Percentiles rank a stretch among this genome's conserved stretches.
Evolutionary conservation across 2,113 vertebrate species (phyloP).

Genomic region (Lophura nycthemera): DNA sequence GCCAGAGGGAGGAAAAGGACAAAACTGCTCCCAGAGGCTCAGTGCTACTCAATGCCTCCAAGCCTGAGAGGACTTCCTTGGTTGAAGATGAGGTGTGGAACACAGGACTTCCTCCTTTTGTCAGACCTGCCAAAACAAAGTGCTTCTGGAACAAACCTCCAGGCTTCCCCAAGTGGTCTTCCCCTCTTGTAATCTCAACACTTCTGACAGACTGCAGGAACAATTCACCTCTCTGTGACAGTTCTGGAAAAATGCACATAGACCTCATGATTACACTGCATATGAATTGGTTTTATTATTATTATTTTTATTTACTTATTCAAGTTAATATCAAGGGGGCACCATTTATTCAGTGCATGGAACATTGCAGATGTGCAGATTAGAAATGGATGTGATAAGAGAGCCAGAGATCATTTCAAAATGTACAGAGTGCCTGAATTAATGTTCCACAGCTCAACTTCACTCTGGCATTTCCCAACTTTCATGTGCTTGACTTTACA

Average conservation of each 20-base stretch:
- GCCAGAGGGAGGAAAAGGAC: not conserved
- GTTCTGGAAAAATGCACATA: not conserved
- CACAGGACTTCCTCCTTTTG: not conserved
- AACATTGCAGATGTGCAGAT: not conserved
- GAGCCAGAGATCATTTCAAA: not conserved
- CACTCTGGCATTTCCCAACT: not conserved
- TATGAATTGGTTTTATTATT: not conserved
- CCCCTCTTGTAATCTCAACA: not conserved
- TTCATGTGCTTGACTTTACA: constrained; percentile 1
- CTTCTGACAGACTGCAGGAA: not conserved
- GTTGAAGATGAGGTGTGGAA: not conserved
- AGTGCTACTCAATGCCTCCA: not conserved
- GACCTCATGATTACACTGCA: not conserved
- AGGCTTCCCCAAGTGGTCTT: not conserved
- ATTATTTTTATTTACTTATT: not conserved
- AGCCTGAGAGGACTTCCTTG: not conserved
- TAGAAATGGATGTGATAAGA: not conserved
- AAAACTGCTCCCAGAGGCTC: not conserved
- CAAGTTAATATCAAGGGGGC: not conserved
- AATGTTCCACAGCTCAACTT: not conserved
- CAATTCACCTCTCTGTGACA: not conserved
- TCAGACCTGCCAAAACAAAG: not conserved
- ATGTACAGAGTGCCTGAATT: not conserved
- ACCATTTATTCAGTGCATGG: not conserved
- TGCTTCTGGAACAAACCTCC: not conserved